Base-by-base conservation (phyloP, 2,888 invertebrate genomes). In the Amphiduros pacificus region DNA sequence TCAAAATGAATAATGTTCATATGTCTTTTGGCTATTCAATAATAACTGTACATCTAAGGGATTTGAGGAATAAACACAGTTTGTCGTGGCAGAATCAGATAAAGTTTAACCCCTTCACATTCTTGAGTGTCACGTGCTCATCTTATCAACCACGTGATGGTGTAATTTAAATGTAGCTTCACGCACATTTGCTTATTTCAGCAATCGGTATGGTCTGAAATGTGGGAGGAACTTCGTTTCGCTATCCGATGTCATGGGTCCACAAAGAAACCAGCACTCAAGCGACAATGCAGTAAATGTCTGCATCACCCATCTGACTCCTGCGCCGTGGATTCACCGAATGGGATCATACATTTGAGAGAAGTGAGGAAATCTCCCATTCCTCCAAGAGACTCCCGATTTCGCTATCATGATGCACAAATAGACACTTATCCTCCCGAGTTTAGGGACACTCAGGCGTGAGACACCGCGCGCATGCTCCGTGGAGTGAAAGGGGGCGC, bases 121-220 rank as follows among this genome's bases (percentile, higher is more conserved):
- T n/a, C n/a, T n/a, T n/a, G n/a, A n/a, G n/a, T n/a, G n/a, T n/a
- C n/a, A n/a, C n/a, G n/a, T n/a, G n/a, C n/a, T n/a, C n/a, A n/a
- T n/a, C n/a, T n/a, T n/a, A n/a, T n/a, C n/a, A n/a, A n/a, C n/a
- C n/a, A n/a, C n/a, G n/a, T n/a, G n/a, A n/a, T n/a, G n/a, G n/a
- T n/a, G n/a, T n/a, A n/a, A n/a, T n/a, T n/a, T n/a, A n/a, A n/a
- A n/a, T n/a, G n/a, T n/a, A n/a, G n/a, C n/a, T n/a, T n/a, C n/a
- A n/a, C n/a, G n/a, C n/a, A n/a, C n/a, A n/a, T n/a, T n/a, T n/a
- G 44, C 22, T n/a, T 44, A 51, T 73, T 77, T 36, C 82, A 88
- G 80, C 92, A 94, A 86, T 93, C 94, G 1, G 84, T 96, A 55
- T 96, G 95, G 83, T 91, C 93, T 41, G 96, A 97, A 85, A 94